Evolutionary conservation across 2,797 vertebrate genomes (phyloP).

Genomic region (Nannoperca australis): DNA sequence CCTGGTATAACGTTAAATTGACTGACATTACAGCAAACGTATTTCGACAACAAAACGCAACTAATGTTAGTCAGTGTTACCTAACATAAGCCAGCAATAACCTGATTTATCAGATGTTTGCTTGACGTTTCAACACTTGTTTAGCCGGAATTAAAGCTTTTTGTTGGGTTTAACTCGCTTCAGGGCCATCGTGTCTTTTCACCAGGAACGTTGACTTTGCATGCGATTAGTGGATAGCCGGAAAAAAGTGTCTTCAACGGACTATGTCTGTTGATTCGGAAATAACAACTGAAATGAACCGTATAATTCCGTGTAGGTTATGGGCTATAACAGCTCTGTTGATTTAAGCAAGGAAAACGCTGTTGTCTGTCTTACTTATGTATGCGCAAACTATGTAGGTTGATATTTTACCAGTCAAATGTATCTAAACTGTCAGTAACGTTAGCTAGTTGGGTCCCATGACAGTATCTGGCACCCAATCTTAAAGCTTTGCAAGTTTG

Average conservation of each 20-base stretch:
- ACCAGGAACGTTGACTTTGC: background rate
- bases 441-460: background rate
- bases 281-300: background rate
- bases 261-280: background rate
- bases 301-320: background rate
- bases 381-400: background rate
- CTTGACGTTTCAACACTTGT: background rate
- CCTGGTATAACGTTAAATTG: constrained; percentile 18
- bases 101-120: background rate
- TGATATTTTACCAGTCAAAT: background rate
- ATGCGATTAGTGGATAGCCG: background rate
- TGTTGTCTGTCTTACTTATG: background rate
- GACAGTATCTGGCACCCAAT: background rate
- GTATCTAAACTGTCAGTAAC: background rate
- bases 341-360: background rate
- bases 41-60: background rate
- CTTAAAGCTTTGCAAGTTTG: background rate
- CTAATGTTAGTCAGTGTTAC: too few relatives aligned
- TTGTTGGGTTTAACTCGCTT: background rate
- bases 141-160: background rate
- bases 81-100: background rate
- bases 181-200: background rate
- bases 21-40: constrained; percentile 15
- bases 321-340: background rate
- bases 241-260: background rate